Base-by-base conservation (phyloP, 2,888 invertebrate species). In the Loripinus fragilis region DNA sequence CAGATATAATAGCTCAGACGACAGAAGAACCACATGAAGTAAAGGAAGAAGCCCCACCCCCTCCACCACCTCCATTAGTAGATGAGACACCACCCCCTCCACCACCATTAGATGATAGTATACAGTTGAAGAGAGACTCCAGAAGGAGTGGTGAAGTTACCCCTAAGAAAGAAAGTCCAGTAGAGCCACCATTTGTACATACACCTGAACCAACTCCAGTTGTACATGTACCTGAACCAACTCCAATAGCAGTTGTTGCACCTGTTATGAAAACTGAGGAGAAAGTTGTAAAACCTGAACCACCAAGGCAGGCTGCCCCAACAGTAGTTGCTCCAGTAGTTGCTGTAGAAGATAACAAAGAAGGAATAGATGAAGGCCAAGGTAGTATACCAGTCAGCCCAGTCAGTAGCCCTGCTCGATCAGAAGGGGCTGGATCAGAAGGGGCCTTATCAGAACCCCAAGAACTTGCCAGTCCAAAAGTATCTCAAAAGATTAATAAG, bases 71-170 rank as follows among this genome's bases (percentile, higher is more conserved):
- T n/a, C 81, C 79, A 12, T 35, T 84, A 23, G 75, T 70, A 12
- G 79, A 84, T 28, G 78, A 77, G 55, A 84, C 84, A 30, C 84
- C 84, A 30, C 78, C 79, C 25, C 84, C 84, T n/a, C 84, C 84
- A 38, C 84, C 84, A 33, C 84, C 84, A 12, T 67, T 84, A 25
- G 84, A 84, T 84, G 84, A 84, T 42, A 81, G 76, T 76, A 75
- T 84, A 45, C 81, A 76, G 38, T 52, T 84, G 38, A 84, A 76
- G 55, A 69, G 84, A 67, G 83, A 74, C 20, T n/a, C 23, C 25
- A 68, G 73, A 35, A 70, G 60, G n/a, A 84, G 81, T 84, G 84
- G 84, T 33, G 80, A 78, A 41, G 76, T 80, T 38, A 76, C 84
- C 25, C 84, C 84, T 64, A 60, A 60, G 60, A 84, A 84, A 65